Evolutionary conservation across 2,888 invertebrate species (phyloP), one percentile per base, ranked within the genome.

Genomic region (Lysandra bellargus): DNA sequence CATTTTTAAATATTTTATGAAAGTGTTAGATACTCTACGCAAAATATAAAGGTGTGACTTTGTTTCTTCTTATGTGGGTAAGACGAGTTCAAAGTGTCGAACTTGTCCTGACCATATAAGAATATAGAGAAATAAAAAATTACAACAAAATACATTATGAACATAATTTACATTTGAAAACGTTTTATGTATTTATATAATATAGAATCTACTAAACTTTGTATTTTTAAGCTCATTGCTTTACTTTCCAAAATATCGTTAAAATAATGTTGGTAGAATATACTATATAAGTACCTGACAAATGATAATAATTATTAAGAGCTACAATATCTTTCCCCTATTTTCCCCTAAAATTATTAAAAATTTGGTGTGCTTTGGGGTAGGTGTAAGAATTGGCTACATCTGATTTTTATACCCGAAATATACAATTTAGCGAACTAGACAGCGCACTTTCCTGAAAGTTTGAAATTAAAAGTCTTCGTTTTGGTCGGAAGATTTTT

Each of bases 1-100:
- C 81, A 81, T 83, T 85, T 86, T 84, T 84, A 84, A 87, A 84
- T 82, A 83, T 80, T 75, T 78, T 80, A 80, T 78, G 78, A 80
- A 81, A 78, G 60, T 78, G 49, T 49, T 69, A 69, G 69, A 69
- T 14, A 76, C 33, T 76, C 4, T 33, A 33, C 53, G 57, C 14
- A 69, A 69, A 69, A 33, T 69, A 1, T 69, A 69, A 33, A 69
- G 69, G 69, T 69, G 33, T 69, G 33, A 69, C 14, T 69, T 69
- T 33, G 14, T 69, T 69, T 37, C 33, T 37, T 33, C 33, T 64
- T 30, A 64, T 30, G 64, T 30, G 12, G 23, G 33, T 33, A 69
- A 69, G 69, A 69, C 69, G 14, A 14, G 69, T 69, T 69, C 69
- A 69, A 37, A 33, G 14, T 33, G 33, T 37, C 14, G 33, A 69